Conservation (phyloP, 2,797 vertebrate species). For the Protosalanx chinensis region DNA sequence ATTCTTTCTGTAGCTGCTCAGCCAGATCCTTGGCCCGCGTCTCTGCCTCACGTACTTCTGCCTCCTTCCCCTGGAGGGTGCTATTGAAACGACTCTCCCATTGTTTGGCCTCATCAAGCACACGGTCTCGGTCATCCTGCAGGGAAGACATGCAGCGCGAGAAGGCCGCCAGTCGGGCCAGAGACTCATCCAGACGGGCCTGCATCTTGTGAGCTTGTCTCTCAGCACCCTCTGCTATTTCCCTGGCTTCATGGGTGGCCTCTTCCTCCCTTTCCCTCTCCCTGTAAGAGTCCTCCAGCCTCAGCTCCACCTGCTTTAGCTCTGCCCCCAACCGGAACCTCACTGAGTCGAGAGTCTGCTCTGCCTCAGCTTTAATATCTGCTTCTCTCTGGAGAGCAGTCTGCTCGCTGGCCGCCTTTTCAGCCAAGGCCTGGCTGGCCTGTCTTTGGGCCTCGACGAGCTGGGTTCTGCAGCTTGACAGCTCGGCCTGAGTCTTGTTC, state of each 20-base stretch:
- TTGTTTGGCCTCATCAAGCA: slow-evolving; percentile 86
- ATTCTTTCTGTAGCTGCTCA: slow-evolving; percentile 78
- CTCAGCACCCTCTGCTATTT: slow-evolving; percentile 70
- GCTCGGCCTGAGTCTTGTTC: slow-evolving; percentile 72
- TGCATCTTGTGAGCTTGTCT: slow-evolving; percentile 77
- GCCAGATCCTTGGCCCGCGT: slow-evolving; percentile 71
- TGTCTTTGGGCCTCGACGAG: slow-evolving; percentile 81
- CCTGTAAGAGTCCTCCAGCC: slow-evolving; percentile 74
- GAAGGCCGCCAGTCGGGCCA: slow-evolving; percentile 91
- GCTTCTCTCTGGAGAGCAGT: slow-evolving; percentile 70
- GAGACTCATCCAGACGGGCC: slow-evolving; percentile 80
- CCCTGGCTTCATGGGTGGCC: slow-evolving; percentile 69
- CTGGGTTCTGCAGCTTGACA: slow-evolving; percentile 71
- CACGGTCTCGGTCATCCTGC: slow-evolving; percentile 92
- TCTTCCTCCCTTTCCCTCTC: slow-evolving; percentile 77
- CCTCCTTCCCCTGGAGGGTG: slow-evolving; percentile 86
- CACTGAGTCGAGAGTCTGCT: slow-evolving; percentile 82
- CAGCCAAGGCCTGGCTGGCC: slow-evolving; percentile 71
- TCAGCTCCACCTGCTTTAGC: slow-evolving; percentile 82
- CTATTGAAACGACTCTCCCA: slow-evolving; percentile 90
- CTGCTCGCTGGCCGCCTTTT: slow-evolving; percentile 71
- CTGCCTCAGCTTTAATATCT: slow-evolving; percentile 71
- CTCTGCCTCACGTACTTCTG: slow-evolving; percentile 82
- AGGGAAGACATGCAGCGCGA: slow-evolving; percentile 95
- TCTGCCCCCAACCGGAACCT: slow-evolving; percentile 83